Evolutionary conservation across 64 coral and sea anemone genomes (phyloP), one percentile per base, ranked within the genome.

Genomic region (Platygyra sinensis): DNA sequence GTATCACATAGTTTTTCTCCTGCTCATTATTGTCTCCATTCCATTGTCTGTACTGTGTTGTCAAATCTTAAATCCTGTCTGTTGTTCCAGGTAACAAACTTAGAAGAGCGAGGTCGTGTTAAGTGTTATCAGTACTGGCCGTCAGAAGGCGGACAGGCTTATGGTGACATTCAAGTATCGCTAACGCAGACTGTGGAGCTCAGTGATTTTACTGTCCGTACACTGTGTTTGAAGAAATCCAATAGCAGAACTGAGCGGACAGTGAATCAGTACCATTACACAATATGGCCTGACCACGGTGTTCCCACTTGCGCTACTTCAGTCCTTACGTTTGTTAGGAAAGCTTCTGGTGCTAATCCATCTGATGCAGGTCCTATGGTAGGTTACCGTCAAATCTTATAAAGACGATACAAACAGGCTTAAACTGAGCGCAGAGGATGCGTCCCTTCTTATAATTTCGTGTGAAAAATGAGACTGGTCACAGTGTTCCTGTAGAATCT

Each of bases 71-170:
- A 32, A 42, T 65, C 5, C 24, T 24, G 14, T 29, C 19, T 88
- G 16, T 57, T 71, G 72, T 24, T 50, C 32, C 42, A 98, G 96
- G 96, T 98, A 12, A 98, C 96, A n/a, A 94, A 94, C 39, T 91
- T 94, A 18, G 96, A 98, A 92, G 96, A 98, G 54, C 57, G 89
- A n/a, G 89, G 96, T 63, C 89, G 93, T 81, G 61, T 93, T 14
- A 98, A 98, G 62, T 98, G 96, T 59, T 81, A 94, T 72, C 96
- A 98, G 33, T 98, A 98, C 49, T 98, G 96, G 96, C 96, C 96
- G 33, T 92, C 90, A 30, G 71, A 90, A 18, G 96, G 87, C 3
- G 77, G 89, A 11, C 29, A 75, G 24, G 19, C 74, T 27, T 87
- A 90, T 80, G 93, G 96, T 31, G 72, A 81, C 22, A 86, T 98